Percentiles rank a stretch among this genome's conserved stretches.
Evolutionary conservation across 2,888 invertebrate genomes (phyloP).

Genomic region (Orthosia gothica): DNA sequence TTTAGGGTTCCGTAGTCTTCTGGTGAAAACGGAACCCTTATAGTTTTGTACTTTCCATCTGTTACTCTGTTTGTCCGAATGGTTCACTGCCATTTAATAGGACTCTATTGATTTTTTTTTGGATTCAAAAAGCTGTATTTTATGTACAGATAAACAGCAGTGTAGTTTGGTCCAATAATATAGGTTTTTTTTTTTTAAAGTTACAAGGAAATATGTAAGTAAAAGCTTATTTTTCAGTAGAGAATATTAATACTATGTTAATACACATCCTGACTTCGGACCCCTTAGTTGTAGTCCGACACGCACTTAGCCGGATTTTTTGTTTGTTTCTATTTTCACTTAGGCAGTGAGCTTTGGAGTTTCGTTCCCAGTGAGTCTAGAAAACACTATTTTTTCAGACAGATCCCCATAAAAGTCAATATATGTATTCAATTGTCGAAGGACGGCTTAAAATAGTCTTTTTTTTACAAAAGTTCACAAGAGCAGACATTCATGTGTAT

Average conservation of each 20-base stretch:
- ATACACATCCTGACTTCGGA: background rate
- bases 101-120: too few species aligned
- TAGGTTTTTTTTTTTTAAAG: too few species aligned
- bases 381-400: constrained; percentile 1
- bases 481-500: background rate
- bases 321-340: constrained; percentile 19
- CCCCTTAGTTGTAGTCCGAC: background rate
- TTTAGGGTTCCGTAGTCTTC: background rate
- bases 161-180: too few species aligned
- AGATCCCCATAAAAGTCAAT: constrained; percentile 31
- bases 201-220: too few species aligned
- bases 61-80: background rate
- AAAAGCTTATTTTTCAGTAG: too few species aligned
- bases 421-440: constrained; percentile 25
- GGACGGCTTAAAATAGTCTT: background rate
- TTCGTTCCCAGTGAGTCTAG: background rate
- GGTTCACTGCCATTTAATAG: background rate
- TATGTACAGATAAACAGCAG: too few species aligned
- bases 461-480: background rate
- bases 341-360: constrained; percentile 16
- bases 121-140: too few species aligned
- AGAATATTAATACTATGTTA: too few species aligned
- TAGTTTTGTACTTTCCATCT: background rate
- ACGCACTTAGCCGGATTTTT: background rate
- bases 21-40: background rate